Percentiles rank a stretch among this genome's conserved stretches.
These are phyloP conservation scores for Empidonax traillii DNA, from an alignment of 2,113 vertebrate species.

Conservation along the genomic window DNA sequence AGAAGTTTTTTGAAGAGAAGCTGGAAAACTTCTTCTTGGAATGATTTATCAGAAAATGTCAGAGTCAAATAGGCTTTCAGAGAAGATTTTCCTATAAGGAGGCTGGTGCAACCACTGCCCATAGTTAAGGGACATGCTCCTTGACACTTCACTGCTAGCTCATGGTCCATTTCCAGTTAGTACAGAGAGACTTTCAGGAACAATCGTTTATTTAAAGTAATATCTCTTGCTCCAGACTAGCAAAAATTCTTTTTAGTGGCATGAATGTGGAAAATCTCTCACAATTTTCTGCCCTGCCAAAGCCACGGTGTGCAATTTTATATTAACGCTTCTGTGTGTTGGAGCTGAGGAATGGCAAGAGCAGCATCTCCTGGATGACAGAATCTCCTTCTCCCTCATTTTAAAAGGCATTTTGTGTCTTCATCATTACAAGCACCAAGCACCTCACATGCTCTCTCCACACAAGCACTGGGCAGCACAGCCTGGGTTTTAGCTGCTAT, in stretches of 20 bases:
- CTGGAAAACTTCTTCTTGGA: not conserved
- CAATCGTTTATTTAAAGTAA: not conserved
- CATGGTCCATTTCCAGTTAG: not conserved
- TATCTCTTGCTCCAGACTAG: not conserved
- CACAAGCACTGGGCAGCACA: not conserved
- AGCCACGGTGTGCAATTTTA: not conserved
- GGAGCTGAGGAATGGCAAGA: not conserved
- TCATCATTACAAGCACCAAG: not conserved
- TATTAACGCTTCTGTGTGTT: not conserved
- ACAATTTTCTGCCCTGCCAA: not conserved
- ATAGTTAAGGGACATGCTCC: not conserved
- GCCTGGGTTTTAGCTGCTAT: not conserved
- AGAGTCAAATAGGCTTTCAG: not conserved
- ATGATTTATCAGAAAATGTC: not conserved
- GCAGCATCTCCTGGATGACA: not conserved
- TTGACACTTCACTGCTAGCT: not conserved
- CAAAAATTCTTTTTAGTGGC: not conserved
- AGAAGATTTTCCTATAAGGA: not conserved
- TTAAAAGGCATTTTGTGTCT: not conserved
- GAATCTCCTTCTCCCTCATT: not conserved
- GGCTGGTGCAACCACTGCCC: not conserved
- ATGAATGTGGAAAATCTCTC: not conserved
- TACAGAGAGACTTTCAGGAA: not conserved
- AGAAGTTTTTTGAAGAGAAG: not conserved
- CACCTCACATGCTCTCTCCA: not conserved